phyloP scores from a whole-genome alignment of 2,888 invertebrate species.

The Stomorhina lunata region DNA sequence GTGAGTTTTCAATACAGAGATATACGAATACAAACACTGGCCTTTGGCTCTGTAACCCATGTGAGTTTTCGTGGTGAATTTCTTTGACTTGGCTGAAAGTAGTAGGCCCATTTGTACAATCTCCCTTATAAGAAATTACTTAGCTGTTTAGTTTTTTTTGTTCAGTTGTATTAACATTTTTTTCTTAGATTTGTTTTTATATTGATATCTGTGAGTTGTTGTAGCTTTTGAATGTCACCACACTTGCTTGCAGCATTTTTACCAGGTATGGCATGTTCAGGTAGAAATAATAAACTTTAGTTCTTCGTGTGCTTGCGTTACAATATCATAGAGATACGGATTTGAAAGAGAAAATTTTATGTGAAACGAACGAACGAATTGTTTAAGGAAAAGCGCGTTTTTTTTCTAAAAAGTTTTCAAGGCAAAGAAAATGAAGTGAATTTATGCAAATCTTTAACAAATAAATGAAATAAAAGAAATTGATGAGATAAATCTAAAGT shows the following conservation, averaged over 20 bases:
- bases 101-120: slow-evolving; percentile 28
- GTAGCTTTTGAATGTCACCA: slow-evolving; percentile 69
- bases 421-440: slow-evolving; percentile 49
- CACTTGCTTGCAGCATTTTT: slow-evolving; percentile 69
- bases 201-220: slow-evolving; percentile 25
- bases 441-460: slow-evolving; percentile 68
- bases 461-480: slow-evolving; percentile 74
- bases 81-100: slow-evolving; percentile 5
- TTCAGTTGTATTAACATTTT: not conserved
- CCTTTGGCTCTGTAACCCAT: slow-evolving; percentile 46
- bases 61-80: slow-evolving; percentile 59
- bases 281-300: slow-evolving; percentile 71
- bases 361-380: slow-evolving; percentile 51
- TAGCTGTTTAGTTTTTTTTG: not conserved
- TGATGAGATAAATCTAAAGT: slow-evolving; percentile 68
- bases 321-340: slow-evolving; percentile 75
- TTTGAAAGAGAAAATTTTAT: slow-evolving; percentile 16
- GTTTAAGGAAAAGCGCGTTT: slow-evolving; percentile 66
- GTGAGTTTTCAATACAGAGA: not conserved
- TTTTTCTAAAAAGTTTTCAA: slow-evolving; percentile 35
- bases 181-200: slow-evolving; percentile 14
- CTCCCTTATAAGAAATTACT: slow-evolving; percentile 33
- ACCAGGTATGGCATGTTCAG: slow-evolving; percentile 72
- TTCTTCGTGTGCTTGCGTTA: slow-evolving; percentile 79
- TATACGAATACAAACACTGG: slow-evolving; percentile 31